phyloP scores from a whole-genome alignment of 2,113 vertebrate species.

The Gracilinanus agilis region DNA sequence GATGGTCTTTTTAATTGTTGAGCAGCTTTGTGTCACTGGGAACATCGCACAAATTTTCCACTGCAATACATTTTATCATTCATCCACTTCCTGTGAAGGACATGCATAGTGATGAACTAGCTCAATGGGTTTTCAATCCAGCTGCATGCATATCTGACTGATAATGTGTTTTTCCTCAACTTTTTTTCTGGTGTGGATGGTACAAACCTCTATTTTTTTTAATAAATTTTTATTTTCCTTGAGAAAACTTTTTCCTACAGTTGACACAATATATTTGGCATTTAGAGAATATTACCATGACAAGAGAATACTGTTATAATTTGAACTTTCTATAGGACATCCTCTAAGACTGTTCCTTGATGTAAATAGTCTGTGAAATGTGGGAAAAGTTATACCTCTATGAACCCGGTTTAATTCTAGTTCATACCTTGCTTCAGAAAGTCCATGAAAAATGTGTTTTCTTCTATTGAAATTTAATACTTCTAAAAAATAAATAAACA shows the following conservation, averaged over 20 bases:
- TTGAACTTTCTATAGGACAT: background rate
- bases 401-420: background rate
- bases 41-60: background rate
- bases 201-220: background rate
- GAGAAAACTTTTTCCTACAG: background rate
- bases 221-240: background rate
- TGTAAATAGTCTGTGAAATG: background rate
- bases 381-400: background rate
- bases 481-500: background rate
- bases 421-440: background rate
- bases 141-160: background rate
- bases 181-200: background rate
- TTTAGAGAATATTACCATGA: background rate
- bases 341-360: background rate
- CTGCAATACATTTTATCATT: background rate
- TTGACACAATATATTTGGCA: background rate
- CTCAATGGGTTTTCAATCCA: background rate
- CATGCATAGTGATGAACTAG: background rate
- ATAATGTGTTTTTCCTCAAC: background rate
- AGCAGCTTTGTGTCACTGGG: background rate
- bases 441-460: background rate
- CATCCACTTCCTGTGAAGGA: background rate
- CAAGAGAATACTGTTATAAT: background rate
- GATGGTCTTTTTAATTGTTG: background rate
- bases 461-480: background rate